Percentiles rank a stretch among this genome's conserved stretches.
phyloP scores from a whole-genome alignment of 2,888 invertebrate species.

The Erynnis tages region DNA sequence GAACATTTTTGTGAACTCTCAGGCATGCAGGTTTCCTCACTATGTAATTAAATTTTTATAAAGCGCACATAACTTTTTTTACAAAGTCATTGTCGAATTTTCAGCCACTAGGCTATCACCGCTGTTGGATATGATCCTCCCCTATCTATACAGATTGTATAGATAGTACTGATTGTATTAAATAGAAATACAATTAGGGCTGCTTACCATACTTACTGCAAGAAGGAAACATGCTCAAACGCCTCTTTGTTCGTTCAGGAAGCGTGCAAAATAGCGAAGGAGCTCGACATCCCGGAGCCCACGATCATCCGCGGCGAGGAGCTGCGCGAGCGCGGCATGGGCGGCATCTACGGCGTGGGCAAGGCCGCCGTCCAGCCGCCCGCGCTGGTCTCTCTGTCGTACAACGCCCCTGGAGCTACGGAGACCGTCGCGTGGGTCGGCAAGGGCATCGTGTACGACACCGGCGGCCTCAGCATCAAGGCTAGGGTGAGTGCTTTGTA shows the following conservation, averaged over 20 bases:
- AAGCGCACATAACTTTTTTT: no score
- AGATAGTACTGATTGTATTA: no score
- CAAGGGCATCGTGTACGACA: constrained; percentile 97
- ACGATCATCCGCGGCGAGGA: constrained; percentile 90
- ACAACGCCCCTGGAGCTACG: constrained; percentile 80
- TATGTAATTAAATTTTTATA: no score
- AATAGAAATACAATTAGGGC: no score
- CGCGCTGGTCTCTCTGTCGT: constrained; percentile 84
- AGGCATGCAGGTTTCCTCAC: no score
- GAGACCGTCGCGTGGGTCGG: constrained; percentile 93
- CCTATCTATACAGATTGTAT: no score
- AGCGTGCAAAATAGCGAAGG: constrained; percentile 83
- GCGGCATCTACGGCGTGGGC: constrained; percentile 94
- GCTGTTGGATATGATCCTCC: no score
- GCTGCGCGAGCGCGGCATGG: constrained; percentile 88
- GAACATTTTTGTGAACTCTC: no score
- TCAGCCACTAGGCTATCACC: no score
- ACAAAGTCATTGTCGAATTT: no score
- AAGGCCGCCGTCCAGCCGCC: constrained; percentile 75
- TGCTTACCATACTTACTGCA: no score
- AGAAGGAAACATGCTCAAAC: no score
- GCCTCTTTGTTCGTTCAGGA: constrained; percentile 76
- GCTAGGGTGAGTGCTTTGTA: constrained; percentile 82
- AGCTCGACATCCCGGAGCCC: constrained; percentile 83
- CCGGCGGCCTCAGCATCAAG: constrained; percentile 95